phyloP scores from a whole-genome alignment of 2,797 vertebrate species.

The Dallia pectoralis region DNA sequence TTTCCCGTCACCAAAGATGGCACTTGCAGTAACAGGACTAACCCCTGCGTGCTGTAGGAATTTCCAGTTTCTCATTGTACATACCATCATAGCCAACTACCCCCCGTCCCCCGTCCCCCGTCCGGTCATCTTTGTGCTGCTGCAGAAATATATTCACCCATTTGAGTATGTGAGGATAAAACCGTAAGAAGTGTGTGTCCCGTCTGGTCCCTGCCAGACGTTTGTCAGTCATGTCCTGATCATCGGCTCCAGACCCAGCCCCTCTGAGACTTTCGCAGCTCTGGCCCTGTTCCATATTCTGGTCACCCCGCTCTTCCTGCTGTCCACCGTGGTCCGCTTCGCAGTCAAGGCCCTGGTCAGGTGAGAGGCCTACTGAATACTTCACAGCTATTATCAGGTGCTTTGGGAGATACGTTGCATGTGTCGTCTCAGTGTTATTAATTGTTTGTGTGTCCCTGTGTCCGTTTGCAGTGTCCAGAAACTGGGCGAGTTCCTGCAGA shows the following conservation, averaged over 20 bases:
- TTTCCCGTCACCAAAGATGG: no score
- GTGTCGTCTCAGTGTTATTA: background rate
- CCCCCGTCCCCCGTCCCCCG: no score
- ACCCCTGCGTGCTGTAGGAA: no score
- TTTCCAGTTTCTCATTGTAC: no score
- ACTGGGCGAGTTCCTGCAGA: constrained; percentile 93
- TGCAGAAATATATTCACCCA: no score
- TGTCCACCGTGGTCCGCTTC: constrained; percentile 94
- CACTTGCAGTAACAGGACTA: no score
- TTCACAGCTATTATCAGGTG: no score
- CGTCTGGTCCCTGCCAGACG: constrained; percentile 70
- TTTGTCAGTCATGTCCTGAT: constrained; percentile 83
- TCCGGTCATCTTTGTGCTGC: no score
- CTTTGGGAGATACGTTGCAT: constrained; percentile 13
- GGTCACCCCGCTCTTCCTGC: constrained; percentile 93
- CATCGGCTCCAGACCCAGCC: constrained; percentile 61
- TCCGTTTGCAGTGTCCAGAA: constrained; percentile 85
- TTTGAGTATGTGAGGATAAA: background rate
- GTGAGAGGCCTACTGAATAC: constrained; percentile 59
- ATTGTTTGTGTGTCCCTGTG: background rate
- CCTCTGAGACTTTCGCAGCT: constrained; percentile 88
- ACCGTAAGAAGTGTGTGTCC: background rate
- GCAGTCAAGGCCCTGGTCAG: constrained; percentile 95
- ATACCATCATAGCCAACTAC: no score
- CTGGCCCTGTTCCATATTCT: constrained; percentile 95